Evolutionary conservation across 2,888 invertebrate species (phyloP).

Genomic region (Epinotia bilunana): DNA sequence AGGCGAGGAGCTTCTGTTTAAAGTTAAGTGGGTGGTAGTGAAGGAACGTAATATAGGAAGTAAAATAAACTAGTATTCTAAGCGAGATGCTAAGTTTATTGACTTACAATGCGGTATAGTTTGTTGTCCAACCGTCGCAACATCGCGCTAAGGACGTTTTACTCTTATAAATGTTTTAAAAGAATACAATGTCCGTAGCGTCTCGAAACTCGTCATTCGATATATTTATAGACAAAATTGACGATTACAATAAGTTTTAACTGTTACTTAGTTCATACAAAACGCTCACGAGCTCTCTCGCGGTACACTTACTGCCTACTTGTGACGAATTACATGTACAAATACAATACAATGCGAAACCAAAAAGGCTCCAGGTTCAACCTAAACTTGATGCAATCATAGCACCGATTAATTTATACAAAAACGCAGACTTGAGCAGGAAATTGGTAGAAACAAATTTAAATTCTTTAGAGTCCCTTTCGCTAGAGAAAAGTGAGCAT

Average conservation of each 20-base stretch:
- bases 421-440: constrained; percentile 58
- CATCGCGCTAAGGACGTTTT: not conserved
- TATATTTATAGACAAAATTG: constrained; percentile 45
- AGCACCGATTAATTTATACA: constrained; percentile 49
- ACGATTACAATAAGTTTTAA: constrained; percentile 40
- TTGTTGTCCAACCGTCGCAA: not conserved
- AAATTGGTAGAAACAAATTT: constrained; percentile 48
- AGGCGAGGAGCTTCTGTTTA: not conserved
- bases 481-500: constrained; percentile 67
- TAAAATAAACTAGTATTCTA: not conserved
- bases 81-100: constrained; percentile 22
- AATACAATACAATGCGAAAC: constrained; percentile 34
- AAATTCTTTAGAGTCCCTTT: constrained; percentile 39
- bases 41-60: not conserved
- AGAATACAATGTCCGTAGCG: not conserved
- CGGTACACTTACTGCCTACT: constrained; percentile 34
- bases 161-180: not conserved
- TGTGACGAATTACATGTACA: constrained; percentile 40
- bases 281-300: constrained; percentile 13
- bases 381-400: constrained; percentile 40
- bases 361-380: constrained; percentile 47
- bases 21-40: not conserved
- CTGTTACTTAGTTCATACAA: constrained; percentile 36
- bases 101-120: constrained; percentile 8
- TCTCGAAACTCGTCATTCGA: constrained; percentile 23